Evolutionary conservation across 2,888 invertebrate species (phyloP).

Genomic region (Linnaemya vulpina): DNA sequence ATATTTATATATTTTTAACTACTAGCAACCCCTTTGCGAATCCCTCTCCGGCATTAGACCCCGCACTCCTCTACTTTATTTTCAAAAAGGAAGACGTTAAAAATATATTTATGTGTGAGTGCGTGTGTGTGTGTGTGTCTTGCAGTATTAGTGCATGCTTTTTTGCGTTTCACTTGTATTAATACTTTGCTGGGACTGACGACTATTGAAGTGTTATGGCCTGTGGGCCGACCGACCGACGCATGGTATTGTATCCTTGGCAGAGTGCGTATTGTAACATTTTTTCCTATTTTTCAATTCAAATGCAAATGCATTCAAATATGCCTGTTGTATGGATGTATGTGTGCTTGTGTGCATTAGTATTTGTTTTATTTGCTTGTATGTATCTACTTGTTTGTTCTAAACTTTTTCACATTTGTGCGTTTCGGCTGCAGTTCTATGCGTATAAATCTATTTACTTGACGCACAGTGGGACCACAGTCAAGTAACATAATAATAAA

Average conservation of each 20-base stretch:
- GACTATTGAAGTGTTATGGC: constrained; percentile 71
- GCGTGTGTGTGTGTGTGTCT: not conserved
- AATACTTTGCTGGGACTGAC: constrained; percentile 65
- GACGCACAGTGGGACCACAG: constrained; percentile 13
- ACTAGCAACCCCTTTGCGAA: constrained; percentile 3
- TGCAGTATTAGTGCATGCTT: constrained; percentile 21
- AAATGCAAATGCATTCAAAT: constrained; percentile 36
- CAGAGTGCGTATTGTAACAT: constrained; percentile 64
- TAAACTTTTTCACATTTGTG: constrained; percentile 50
- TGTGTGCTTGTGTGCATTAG: constrained; percentile 3
- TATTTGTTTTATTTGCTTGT: constrained; percentile 52
- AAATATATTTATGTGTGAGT: not conserved
- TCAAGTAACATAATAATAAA: not conserved
- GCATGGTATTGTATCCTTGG: constrained; percentile 54
- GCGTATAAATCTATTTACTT: constrained; percentile 40
- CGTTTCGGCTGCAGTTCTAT: constrained; percentile 60
- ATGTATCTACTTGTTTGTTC: constrained; percentile 46
- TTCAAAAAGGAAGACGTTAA: constrained; percentile 23
- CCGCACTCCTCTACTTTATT: not conserved
- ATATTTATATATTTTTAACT: constrained; percentile 10
- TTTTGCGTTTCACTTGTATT: constrained; percentile 42
- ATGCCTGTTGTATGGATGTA: not conserved
- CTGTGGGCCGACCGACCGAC: constrained; percentile 66
- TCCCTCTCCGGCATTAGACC: constrained; percentile 29
- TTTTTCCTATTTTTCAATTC: constrained; percentile 9